Base-by-base conservation (phyloP, 2,797 vertebrate species). In the Heterohyrax brucei region DNA sequence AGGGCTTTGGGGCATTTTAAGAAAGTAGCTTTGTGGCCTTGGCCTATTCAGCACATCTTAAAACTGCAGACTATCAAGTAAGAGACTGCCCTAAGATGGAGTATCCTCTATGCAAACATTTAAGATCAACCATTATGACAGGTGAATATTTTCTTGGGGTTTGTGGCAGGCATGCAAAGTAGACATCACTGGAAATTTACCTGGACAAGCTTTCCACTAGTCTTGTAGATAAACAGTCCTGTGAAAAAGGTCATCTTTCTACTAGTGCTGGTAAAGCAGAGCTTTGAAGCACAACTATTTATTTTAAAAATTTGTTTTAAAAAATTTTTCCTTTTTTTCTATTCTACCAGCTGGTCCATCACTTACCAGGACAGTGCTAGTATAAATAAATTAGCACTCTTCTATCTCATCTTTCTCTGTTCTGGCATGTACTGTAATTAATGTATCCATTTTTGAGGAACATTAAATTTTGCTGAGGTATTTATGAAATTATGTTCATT, bases 381-480 rank as follows among this genome's bases (percentile, higher is more conserved):
- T 97, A 97, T 98, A 98, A 98, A 98, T 98, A 97, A 98, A 95
- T 97, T 96, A 98, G 86, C 96, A 93, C 86, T 70, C 97, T 97
- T 96, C 93, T 95, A 39, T 96, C 76, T 87, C 91, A 92, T 66
- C 97, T 95, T 97, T 94, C 92, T 93, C 89, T 96, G 64, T 48
- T 30, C 95, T 97, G 94, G 78, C 61, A 53, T 94, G 66, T 93
- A 96, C n/a, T 97, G 18, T 53, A 96, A 96, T 73, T 96, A 96
- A 96, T 95, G 95, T 93, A 96, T 95, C 50, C 82, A 94, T 78
- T 97, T 96, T 56, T 56, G 91, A 93, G 59, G 24, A 91, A 56
- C 6, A 26, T 81, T 95, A 72, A 56, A 82, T 97, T 93, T 98
- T 97, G 97, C 78, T 88, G 96, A 90, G 91, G 84, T 92, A 97